Base-by-base conservation (phyloP, 2,888 invertebrate species). In the Apeira syringaria region DNA sequence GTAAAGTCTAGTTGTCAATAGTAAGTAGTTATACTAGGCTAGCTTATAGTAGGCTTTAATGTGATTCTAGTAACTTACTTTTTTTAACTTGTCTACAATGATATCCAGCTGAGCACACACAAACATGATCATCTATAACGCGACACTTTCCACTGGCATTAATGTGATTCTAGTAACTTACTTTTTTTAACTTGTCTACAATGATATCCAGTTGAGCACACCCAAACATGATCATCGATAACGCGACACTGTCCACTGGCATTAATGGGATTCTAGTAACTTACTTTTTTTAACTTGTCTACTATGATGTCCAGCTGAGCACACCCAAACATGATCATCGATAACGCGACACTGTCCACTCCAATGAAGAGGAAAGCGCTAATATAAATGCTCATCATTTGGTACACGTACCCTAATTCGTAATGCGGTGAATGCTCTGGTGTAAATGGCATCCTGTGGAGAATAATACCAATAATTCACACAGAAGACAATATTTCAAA, bases 401-500 rank as follows among this genome's bases (percentile, higher is more conserved):
- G 87, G 42, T 80, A 87, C 5, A 74, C 4, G 49, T 83, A 88
- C 0, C 86, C 86, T 1, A 81, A 24, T 50, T 80, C 75, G 49
- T 79, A 88, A 13, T 72, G 66, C 0, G 80, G 78, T 0, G 78
- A 78, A 17, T 53, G 62, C 13, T 72, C 61, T 0, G 81, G 66
- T 8, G 70, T 62, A 2, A 80, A 60, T 1, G 88, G 88, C 87
- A 88, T 87, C 88, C 88, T 88, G n/a, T n/a, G n/a, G n/a, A n/a
- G n/a, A n/a, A n/a, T n/a, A n/a, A n/a, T n/a, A n/a, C n/a, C n/a
- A n/a, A 15, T 15, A 4, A 15, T 15, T 15, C 2, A 15, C 2
- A n/a, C 11, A 12, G 34, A 28, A 5, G 34, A 30, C 18, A 13
- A n/a, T n/a, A 12, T n/a, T n/a, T n/a, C n/a, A n/a, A n/a, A n/a